These are phyloP conservation scores for Enteromius anoplus DNA, from an alignment of 2,797 vertebrate species.

Conservation along the genomic window DNA sequence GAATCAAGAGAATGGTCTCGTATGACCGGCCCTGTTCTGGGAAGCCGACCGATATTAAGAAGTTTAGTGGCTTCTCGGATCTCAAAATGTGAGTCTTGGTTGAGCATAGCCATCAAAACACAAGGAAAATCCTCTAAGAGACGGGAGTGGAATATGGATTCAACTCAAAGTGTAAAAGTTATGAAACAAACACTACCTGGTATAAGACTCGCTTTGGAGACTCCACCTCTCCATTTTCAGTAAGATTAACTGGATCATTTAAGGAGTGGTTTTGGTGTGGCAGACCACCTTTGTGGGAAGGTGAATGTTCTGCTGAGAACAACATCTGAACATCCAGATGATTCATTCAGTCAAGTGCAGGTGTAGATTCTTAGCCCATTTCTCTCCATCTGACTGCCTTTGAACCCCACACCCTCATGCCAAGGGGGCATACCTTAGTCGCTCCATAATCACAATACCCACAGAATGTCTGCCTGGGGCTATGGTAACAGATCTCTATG, in stretches of 20 bases:
- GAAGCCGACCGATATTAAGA: neutral
- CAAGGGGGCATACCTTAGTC: slow-evolving; percentile 50
- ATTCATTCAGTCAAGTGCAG: slow-evolving; percentile 31
- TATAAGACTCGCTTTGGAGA: neutral
- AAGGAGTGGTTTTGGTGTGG: slow-evolving; percentile 1
- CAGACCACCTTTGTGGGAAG: neutral
- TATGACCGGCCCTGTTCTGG: slow-evolving; percentile 30
- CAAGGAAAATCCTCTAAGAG: neutral
- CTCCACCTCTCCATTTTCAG: slow-evolving; percentile 12
- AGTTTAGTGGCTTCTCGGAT: slow-evolving; percentile 6
- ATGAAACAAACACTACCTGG: slow-evolving; percentile 3
- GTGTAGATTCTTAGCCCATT: slow-evolving; percentile 23
- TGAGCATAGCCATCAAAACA: neutral
- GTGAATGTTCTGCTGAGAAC: slow-evolving; percentile 7
- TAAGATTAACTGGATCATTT: slow-evolving; percentile 13
- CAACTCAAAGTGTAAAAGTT: neutral
- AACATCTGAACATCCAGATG: slow-evolving; percentile 31
- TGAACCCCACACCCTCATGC: slow-evolving; percentile 55
- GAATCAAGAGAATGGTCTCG: neutral
- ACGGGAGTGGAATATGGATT: slow-evolving; percentile 4
- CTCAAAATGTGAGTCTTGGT: neutral
- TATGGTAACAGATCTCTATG: slow-evolving; percentile 54
- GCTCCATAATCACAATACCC: slow-evolving; percentile 42
- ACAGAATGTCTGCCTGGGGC: slow-evolving; percentile 42
- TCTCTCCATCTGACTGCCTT: slow-evolving; percentile 24